These are phyloP conservation scores for Heliconius nattereri DNA, from an alignment of 1,140 invertebrate genomes.

Conservation along the genomic window DNA sequence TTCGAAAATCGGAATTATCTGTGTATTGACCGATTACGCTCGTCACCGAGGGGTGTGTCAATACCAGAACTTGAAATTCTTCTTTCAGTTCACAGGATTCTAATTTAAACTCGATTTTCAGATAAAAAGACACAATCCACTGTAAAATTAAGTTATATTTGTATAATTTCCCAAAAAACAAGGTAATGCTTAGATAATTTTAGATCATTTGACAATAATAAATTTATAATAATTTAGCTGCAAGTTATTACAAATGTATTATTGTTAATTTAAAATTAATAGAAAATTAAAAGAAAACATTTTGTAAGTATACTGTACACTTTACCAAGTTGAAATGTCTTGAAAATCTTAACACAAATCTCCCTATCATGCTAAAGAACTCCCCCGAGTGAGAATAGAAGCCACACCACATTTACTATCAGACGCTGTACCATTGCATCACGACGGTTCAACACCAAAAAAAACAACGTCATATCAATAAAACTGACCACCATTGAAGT, in stretches of 20 bases:
- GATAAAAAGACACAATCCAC: slow-evolving; percentile 1
- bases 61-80: slow-evolving; percentile 10
- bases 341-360: too few species aligned
- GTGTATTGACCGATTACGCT: slow-evolving; percentile 10
- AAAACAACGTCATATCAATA: not conserved
- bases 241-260: too few species aligned
- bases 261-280: too few species aligned
- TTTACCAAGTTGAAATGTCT: too few species aligned
- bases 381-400: too few species aligned
- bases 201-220: too few species aligned
- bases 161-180: not conserved
- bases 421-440: too few species aligned
- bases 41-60: slow-evolving; percentile 9
- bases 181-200: not conserved
- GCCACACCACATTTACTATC: too few species aligned
- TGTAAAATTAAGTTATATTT: not conserved
- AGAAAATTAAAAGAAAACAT: too few species aligned
- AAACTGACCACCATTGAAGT: not conserved
- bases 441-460: not conserved
- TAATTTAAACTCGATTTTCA: slow-evolving; percentile 8
- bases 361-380: too few species aligned
- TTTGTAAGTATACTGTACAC: too few species aligned
- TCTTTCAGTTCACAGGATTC: not conserved
- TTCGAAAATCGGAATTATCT: slow-evolving; percentile 1
- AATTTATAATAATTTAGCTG: too few species aligned